Conservation (phyloP, 2,888 invertebrate genomes). For the Laothoe populi region DNA sequence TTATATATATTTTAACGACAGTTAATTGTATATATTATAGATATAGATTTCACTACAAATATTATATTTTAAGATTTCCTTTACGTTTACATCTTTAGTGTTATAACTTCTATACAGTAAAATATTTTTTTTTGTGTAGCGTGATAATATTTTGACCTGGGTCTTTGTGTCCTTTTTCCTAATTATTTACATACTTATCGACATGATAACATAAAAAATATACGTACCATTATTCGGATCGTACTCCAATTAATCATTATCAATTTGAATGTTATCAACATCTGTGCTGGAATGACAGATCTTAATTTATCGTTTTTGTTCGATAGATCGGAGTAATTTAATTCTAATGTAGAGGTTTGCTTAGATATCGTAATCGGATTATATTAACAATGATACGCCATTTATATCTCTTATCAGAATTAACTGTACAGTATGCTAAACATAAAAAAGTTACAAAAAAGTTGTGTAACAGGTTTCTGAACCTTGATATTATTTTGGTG, state of each 20-base stretch:
- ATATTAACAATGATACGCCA: neutral
- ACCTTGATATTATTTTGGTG: slow-evolving; percentile 6
- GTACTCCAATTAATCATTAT: slow-evolving; percentile 54
- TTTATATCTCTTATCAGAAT: neutral
- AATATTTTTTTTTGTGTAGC: neutral
- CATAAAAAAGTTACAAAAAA: slow-evolving; percentile 1
- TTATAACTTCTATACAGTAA: too few relatives aligned
- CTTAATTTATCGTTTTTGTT: slow-evolving; percentile 59
- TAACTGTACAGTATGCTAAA: neutral
- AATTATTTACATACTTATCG: slow-evolving; percentile 30
- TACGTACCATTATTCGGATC: slow-evolving; percentile 41
- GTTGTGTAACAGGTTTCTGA: neutral
- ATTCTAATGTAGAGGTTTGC: slow-evolving; percentile 44
- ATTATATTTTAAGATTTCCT: too few relatives aligned
- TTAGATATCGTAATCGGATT: slow-evolving; percentile 29
- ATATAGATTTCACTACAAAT: too few relatives aligned
- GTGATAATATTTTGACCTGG: too few relatives aligned
- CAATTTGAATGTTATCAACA: slow-evolving; percentile 57
- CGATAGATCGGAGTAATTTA: slow-evolving; percentile 58
- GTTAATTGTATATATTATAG: too few relatives aligned
- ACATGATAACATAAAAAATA: slow-evolving; percentile 42
- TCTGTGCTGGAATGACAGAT: slow-evolving; percentile 48
- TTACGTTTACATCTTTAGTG: too few relatives aligned
- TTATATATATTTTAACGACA: too few relatives aligned
- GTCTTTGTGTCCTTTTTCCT: neutral